Evolutionary conservation across 1,140 invertebrate species (phyloP).

Genomic region (Temnothorax nylanderi): DNA sequence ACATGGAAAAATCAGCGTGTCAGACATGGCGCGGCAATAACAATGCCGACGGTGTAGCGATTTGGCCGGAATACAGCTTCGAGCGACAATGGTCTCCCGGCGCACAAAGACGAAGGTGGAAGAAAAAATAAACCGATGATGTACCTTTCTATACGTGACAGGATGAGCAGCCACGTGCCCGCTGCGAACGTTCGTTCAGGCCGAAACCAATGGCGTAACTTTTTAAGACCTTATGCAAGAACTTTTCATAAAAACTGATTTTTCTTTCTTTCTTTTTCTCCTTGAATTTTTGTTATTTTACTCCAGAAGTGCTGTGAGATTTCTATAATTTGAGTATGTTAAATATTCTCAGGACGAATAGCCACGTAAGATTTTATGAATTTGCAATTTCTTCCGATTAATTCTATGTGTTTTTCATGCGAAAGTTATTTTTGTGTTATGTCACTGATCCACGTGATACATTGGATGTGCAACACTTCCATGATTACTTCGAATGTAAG

Average conservation of each 20-base stretch:
- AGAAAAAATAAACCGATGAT: slow-evolving; percentile 61
- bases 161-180: slow-evolving; percentile 72
- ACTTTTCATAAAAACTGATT: background rate
- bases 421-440: background rate
- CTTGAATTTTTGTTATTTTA: background rate
- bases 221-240: background rate
- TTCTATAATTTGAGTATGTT: background rate
- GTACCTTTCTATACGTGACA: slow-evolving; percentile 71
- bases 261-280: background rate
- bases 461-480: slow-evolving; percentile 6
- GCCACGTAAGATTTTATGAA: background rate
- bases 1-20: slow-evolving; percentile 41
- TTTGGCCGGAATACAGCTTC: slow-evolving; percentile 3
- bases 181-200: slow-evolving; percentile 34
- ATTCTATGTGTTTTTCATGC: background rate
- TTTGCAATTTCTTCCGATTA: background rate
- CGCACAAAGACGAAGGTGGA: slow-evolving; percentile 11
- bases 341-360: background rate
- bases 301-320: background rate
- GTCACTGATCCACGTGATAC: slow-evolving; percentile 31
- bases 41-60: slow-evolving; percentile 56
- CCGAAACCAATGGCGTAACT: slow-evolving; percentile 34
- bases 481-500: slow-evolving; percentile 60
- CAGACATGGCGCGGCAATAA: slow-evolving; percentile 9
- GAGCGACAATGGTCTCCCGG: slow-evolving; percentile 60